Evolutionary conservation across 53 echinoderm and acorn worm genomes (phyloP).

Genomic region (Echinarachnius parma): DNA sequence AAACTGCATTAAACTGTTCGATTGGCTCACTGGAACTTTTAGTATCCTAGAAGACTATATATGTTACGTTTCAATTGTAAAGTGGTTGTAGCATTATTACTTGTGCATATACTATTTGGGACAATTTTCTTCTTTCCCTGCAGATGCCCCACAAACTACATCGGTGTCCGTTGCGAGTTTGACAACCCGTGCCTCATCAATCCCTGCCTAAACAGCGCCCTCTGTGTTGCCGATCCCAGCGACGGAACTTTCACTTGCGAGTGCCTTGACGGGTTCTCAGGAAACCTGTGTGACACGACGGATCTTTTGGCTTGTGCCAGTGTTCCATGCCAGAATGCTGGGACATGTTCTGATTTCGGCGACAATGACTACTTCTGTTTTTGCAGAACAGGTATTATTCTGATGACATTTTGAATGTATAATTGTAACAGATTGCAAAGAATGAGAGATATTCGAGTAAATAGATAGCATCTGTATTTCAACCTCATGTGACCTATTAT

Average conservation of each 20-base stretch:
- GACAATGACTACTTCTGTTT: slow-evolving; percentile 55
- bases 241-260: slow-evolving; percentile 57
- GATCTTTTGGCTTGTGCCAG: slow-evolving; percentile 22
- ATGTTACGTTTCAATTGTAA: no score
- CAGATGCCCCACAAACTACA: slow-evolving; percentile 88
- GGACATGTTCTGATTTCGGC: slow-evolving; percentile 39
- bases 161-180: slow-evolving; percentile 67
- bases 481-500: no score
- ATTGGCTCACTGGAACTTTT: no score
- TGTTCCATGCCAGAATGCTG: slow-evolving; percentile 70
- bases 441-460: no score
- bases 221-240: slow-evolving; percentile 33
- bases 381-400: slow-evolving; percentile 80
- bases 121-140: not conserved
- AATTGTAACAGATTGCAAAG: no score
- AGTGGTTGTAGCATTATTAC: no score
- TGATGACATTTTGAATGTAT: no score
- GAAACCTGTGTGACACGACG: slow-evolving; percentile 52
- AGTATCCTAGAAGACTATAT: no score
- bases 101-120: no score
- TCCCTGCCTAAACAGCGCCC: slow-evolving; percentile 76
- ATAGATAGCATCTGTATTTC: no score
- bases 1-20: no score
- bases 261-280: slow-evolving; percentile 69
- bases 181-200: slow-evolving; percentile 66